Conservation (phyloP, 2,888 invertebrate species). For the Electrophaes corylata region DNA sequence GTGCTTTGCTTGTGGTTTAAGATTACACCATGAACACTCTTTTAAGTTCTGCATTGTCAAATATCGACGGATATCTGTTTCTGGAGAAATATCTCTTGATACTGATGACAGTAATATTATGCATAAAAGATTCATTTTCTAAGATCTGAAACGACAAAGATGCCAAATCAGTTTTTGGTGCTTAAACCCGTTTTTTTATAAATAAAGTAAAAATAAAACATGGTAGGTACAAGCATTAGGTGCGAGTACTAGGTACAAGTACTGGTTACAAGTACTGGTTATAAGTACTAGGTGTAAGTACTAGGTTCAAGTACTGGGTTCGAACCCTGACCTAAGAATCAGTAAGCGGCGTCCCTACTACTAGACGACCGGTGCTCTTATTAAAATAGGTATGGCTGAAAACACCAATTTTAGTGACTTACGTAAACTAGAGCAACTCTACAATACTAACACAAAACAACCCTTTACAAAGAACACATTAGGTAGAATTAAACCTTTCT, state of each 20-base stretch:
- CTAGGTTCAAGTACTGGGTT: too few relatives aligned
- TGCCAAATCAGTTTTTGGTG: too few relatives aligned
- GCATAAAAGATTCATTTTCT: constrained; percentile 4
- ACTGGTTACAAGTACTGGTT: too few relatives aligned
- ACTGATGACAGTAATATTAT: not conserved
- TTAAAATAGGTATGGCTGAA: not conserved
- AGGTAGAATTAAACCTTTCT: not conserved
- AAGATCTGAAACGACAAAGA: not conserved
- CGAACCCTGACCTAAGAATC: too few relatives aligned
- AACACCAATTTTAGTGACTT: not conserved
- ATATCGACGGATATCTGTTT: not conserved
- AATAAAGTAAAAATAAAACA: too few relatives aligned
- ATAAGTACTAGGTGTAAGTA: too few relatives aligned
- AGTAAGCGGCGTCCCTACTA: too few relatives aligned
- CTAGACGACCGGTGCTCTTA: too few relatives aligned
- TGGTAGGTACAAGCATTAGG: too few relatives aligned
- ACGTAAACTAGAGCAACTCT: not conserved
- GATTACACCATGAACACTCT: constrained; percentile 5
- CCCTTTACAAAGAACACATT: not conserved
- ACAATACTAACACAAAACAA: not conserved
- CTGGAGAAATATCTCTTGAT: not conserved
- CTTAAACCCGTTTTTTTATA: too few relatives aligned
- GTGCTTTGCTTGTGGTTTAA: not conserved
- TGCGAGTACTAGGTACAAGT: too few relatives aligned
- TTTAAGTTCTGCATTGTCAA: not conserved